Base-by-base conservation (phyloP, 2,888 invertebrate species). In the Pheosia tremula region DNA sequence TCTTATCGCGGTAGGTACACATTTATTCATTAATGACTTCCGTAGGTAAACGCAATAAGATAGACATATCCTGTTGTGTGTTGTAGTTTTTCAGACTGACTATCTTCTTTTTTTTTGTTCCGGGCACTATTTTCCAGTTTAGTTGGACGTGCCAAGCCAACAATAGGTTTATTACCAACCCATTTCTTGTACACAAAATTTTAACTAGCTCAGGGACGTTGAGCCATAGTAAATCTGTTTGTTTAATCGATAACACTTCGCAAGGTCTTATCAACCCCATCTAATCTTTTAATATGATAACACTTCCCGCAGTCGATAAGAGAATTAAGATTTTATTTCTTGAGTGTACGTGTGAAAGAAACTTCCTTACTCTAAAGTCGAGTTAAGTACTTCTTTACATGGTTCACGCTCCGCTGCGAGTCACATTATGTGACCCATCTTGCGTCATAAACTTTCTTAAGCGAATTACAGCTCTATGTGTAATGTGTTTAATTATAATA, bases 331-430 rank as follows among this genome's bases (percentile, higher is more conserved):
- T 58, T 62, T 54, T 36, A n/a, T 55, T 61, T 45, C 57, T 54
- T 39, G 10, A 6, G 13, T 37, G 62, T 59, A 61, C 49, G 4
- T 54, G 38, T 5, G 39, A 65, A 67, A 72, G 63, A 63, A 68
- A 73, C 63, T 67, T 72, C 72, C 75, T 69, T 65, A 74, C 67
- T 66, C 74, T 70, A 79, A 74, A 77, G 73, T 77, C 72, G 75
- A 67, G 69, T 64, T 72, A 68, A 72, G 72, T 71, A 77, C 79
- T 77, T 77, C 80, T 84, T 84, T 90, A 86, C 87, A 91, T 87
- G 91, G 88, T 92, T 93, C 82, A 93, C 79, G 93, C 91, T 89
- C 87, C 76, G 88, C 78, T 90, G 90, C 82, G 74, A 77, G 76
- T 75, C 70, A 71, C 83, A 84, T 82, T 85, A 86, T 86, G 83